A percentile compares a stretch with the other conserved stretches of the same genome.
These are phyloP conservation scores for Harpalus rubripes DNA, from an alignment of 2,888 invertebrate species.

Conservation along the genomic window DNA sequence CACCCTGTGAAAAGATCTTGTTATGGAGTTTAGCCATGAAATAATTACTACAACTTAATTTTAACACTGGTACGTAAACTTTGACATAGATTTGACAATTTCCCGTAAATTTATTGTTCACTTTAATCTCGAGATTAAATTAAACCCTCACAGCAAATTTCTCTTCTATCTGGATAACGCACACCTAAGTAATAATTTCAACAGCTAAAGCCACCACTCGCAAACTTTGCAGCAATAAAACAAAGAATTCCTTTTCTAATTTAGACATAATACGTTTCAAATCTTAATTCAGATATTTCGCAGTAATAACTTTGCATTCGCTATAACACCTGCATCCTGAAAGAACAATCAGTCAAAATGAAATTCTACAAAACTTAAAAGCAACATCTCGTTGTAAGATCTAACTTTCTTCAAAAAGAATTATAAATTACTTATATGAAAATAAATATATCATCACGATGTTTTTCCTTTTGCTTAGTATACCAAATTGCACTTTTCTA, in stretches of 20 bases:
- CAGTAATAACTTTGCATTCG: conserved; percentile 5
- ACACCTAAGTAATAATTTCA: conserved; percentile 47
- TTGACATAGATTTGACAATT: conserved; percentile 55
- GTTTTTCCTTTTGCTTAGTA: no score
- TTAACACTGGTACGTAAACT: conserved; percentile 50
- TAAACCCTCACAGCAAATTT: conserved; percentile 55
- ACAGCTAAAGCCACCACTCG: conserved; percentile 39
- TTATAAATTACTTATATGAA: no score
- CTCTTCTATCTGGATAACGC: conserved; percentile 54
- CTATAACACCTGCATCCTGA: neutral
- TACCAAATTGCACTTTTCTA: no score
- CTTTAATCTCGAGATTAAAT: conserved; percentile 54
- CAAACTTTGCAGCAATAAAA: conserved; percentile 38
- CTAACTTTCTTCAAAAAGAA: no score
- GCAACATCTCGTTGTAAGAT: no score
- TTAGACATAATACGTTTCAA: conserved; percentile 15
- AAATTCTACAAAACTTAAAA: no score
- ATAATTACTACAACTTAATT: conserved; percentile 53
- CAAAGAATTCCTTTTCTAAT: conserved; percentile 49
- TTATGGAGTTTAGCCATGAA: conserved; percentile 47
- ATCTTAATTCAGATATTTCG: conserved; percentile 1
- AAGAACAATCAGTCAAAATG: neutral
- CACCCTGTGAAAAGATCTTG: conserved; percentile 43
- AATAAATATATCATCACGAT: no score
- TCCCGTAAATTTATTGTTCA: conserved; percentile 50